Evolutionary conservation across 2,113 vertebrate genomes (phyloP).

Genomic region (Ciconia stormi): DNA sequence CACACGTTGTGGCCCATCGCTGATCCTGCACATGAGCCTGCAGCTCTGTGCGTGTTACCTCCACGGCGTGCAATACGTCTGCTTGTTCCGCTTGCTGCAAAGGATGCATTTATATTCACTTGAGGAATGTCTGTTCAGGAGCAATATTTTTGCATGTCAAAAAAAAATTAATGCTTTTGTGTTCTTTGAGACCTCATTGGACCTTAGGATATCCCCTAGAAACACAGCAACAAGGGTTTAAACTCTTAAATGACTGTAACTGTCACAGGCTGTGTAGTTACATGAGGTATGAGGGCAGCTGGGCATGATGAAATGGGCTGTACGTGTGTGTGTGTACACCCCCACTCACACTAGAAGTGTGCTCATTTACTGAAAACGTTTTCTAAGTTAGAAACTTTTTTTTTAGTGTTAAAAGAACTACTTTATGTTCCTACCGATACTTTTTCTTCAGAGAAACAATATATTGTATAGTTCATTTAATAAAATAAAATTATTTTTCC

Average conservation of each 20-base stretch:
- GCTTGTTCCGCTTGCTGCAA: neutral
- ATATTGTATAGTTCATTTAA: constrained; percentile 54
- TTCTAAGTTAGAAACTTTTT: neutral
- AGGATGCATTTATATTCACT: neutral
- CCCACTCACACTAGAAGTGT: neutral
- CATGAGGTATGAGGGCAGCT: neutral
- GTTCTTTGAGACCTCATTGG: neutral
- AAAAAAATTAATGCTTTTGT: neutral
- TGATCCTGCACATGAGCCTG: accelerated
- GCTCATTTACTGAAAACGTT: neutral
- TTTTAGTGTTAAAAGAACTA: constrained; percentile 1
- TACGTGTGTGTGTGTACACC: neutral
- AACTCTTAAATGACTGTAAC: neutral
- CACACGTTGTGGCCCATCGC: accelerated
- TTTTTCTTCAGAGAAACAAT: constrained; percentile 54
- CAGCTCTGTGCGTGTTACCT: neutral
- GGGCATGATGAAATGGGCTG: neutral
- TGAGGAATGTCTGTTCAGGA: neutral
- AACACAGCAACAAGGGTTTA: neutral
- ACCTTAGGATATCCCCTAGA: neutral
- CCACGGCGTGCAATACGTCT: accelerated
- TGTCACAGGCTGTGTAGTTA: neutral
- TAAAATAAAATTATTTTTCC: constrained; percentile 52
- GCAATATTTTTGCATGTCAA: neutral
- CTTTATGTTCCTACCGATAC: neutral